Conservation (phyloP, 2,888 invertebrate species). For the Tetramorium bicarinatum region DNA sequence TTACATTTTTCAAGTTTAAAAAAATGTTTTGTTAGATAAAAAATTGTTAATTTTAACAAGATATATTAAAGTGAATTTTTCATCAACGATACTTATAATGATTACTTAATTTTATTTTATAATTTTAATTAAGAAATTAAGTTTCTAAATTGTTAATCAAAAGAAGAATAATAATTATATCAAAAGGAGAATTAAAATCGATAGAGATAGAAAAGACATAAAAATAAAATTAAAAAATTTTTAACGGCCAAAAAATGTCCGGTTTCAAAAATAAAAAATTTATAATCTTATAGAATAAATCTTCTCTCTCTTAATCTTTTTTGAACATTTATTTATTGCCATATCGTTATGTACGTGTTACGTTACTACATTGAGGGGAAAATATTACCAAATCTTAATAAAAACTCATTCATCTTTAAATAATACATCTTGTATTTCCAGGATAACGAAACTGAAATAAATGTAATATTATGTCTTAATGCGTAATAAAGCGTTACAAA, state of each 20-base stretch:
- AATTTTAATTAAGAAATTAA: neutral
- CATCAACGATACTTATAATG: neutral
- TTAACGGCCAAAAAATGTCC: neutral
- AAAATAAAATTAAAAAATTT: neutral
- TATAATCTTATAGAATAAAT: slow-evolving; percentile 1
- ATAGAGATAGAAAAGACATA: too few species aligned
- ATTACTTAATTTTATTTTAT: neutral
- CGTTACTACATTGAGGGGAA: neutral
- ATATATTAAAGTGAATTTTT: neutral
- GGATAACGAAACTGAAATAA: slow-evolving; percentile 24
- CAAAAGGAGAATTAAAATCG: neutral
- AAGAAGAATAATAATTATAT: neutral
- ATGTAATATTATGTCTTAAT: slow-evolving; percentile 6
- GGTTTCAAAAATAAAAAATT: neutral
- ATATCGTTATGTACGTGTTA: neutral
- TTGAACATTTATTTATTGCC: neutral
- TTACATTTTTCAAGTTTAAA: too few species aligned
- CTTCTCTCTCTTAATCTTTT: neutral
- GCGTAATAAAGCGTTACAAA: slow-evolving; percentile 21
- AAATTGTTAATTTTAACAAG: too few species aligned
- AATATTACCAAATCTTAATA: neutral
- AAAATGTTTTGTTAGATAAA: too few species aligned
- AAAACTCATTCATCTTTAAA: slow-evolving; percentile 1
- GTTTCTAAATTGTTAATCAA: neutral
- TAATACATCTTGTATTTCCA: slow-evolving; percentile 5